phyloP scores from a whole-genome alignment of 2,797 vertebrate species.

The Champsocephalus esox region DNA sequence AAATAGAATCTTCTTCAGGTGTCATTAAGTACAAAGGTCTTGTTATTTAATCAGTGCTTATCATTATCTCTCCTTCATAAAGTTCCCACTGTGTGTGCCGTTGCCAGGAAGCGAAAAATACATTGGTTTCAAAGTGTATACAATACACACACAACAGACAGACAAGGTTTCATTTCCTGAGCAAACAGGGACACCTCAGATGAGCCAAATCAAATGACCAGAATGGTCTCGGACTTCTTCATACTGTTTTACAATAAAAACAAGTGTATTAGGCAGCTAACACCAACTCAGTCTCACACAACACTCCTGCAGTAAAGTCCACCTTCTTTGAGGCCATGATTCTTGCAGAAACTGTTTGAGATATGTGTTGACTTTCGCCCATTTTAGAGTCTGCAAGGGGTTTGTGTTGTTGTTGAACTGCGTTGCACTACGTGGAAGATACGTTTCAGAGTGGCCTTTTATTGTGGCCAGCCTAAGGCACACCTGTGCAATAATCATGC shows the following conservation, averaged over 20 bases:
- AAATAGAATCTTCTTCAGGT: conserved; percentile 3
- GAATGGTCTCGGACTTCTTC: not conserved
- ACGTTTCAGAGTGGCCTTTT: too few species aligned
- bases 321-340: too few species aligned
- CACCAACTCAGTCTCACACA: not conserved
- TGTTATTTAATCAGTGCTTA: conserved; percentile 47
- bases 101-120: conserved; percentile 42
- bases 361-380: not conserved
- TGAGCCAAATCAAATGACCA: not conserved
- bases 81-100: conserved; percentile 23
- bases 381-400: too few species aligned
- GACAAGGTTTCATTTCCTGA: conserved; percentile 15
- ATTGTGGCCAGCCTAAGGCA: too few species aligned
- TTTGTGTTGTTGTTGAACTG: not conserved
- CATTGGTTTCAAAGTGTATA: conserved; percentile 19
- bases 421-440: not conserved
- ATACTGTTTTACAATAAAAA: too few species aligned
- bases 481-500: too few species aligned
- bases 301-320: not conserved
- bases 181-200: not conserved
- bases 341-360: too few species aligned
- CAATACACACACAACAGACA: not conserved
- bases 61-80: conserved; percentile 35
- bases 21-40: conserved; percentile 60
- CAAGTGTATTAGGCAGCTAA: too few species aligned